A percentile compares a stretch with the other conserved stretches of the same genome.
Evolutionary conservation across 2,888 invertebrate genomes (phyloP).

Genomic region (Eulithis testata): DNA sequence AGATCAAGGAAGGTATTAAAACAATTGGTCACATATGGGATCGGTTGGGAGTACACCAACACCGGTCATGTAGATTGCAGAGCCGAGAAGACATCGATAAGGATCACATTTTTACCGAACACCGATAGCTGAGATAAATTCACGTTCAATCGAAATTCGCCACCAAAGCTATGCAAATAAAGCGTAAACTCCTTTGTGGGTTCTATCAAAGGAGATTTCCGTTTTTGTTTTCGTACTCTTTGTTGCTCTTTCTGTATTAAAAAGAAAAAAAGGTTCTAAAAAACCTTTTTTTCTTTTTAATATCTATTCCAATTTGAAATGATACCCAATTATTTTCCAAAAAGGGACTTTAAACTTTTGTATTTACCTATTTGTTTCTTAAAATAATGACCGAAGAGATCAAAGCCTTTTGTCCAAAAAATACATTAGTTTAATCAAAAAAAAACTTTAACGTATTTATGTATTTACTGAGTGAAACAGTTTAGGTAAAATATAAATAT

Average conservation of each 20-base stretch:
- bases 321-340: no score
- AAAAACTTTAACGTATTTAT: no score
- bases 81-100: conserved; percentile 18
- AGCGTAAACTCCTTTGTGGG: not conserved
- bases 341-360: no score
- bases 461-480: no score
- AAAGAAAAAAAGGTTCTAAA: no score
- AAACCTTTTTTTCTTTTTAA: no score
- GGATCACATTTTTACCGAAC: conserved; percentile 23
- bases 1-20: no score
- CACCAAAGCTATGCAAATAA: not conserved
- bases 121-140: conserved; percentile 14
- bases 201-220: not conserved
- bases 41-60: conserved; percentile 8
- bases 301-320: no score
- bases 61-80: conserved; percentile 16
- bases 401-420: no score
- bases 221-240: not conserved
- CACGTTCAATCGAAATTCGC: conserved; percentile 12
- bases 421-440: no score
- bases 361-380: no score
- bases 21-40: not conserved
- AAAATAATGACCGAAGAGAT: no score
- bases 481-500: not conserved
- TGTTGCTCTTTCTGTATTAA: not conserved